Conservation (phyloP, 1,140 invertebrate species). For the Tetramorium alpestre region DNA sequence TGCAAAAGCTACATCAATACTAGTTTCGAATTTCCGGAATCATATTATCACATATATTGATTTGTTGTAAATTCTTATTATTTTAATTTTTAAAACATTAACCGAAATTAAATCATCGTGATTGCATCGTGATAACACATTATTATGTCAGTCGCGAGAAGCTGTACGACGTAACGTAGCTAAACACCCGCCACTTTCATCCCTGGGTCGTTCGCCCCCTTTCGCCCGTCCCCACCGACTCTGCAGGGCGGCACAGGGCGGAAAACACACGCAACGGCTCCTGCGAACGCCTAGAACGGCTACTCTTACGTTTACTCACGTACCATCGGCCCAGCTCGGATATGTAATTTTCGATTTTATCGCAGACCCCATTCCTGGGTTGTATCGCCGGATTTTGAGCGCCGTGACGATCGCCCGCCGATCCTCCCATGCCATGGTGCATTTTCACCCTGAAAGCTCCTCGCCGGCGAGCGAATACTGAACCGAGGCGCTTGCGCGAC, state of each 20-base stretch:
- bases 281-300: not conserved
- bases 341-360: conserved; percentile 89
- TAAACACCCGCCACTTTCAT: conserved; percentile 65
- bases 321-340: conserved; percentile 89
- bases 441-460: conserved; percentile 79
- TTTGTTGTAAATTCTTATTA: not conserved
- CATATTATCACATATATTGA: conserved; percentile 10
- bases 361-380: conserved; percentile 86
- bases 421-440: conserved; percentile 84
- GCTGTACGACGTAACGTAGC: conserved; percentile 11
- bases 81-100: not conserved
- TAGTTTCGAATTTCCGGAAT: not conserved
- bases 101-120: not conserved
- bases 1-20: conserved; percentile 9
- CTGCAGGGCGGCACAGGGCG: conserved; percentile 39
- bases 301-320: conserved; percentile 73
- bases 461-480: conserved; percentile 60
- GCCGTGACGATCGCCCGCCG: conserved; percentile 78
- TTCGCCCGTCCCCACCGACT: conserved; percentile 42
- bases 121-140: not conserved
- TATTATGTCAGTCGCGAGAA: not conserved
- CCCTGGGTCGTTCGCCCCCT: conserved; percentile 21
- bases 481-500: conserved; percentile 77
- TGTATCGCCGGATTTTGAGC: conserved; percentile 80
- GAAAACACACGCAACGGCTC: conserved; percentile 26